Evolutionary conservation across 2,888 invertebrate genomes (phyloP).

Genomic region (Drosophila engyochracea): DNA sequence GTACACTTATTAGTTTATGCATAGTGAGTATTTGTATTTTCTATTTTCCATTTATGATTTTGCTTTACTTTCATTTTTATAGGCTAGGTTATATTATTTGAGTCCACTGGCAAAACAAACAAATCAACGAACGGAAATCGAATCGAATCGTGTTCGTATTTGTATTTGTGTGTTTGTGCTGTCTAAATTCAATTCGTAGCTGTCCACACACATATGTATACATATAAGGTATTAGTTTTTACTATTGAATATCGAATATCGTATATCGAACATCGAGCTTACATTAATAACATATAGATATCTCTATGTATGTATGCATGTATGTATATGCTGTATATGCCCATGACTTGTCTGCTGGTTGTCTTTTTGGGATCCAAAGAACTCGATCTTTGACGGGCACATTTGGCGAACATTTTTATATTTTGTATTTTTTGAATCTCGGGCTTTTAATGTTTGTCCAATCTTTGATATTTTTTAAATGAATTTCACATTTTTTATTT

Average conservation of each 20-base stretch:
- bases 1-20: constrained; percentile 16
- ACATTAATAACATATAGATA: constrained; percentile 18
- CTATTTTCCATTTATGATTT: constrained; percentile 5
- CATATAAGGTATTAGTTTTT: constrained; percentile 19
- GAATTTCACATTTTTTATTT: constrained; percentile 68
- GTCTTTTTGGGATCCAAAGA: constrained; percentile 17
- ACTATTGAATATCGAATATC: constrained; percentile 23
- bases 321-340: constrained; percentile 24
- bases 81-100: constrained; percentile 12
- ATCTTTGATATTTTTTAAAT: constrained; percentile 71
- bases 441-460: constrained; percentile 23
- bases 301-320: not conserved
- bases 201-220: constrained; percentile 42
- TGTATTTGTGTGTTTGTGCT: constrained; percentile 7
- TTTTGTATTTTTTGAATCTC: constrained; percentile 8
- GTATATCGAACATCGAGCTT: constrained; percentile 16
- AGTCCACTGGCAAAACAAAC: constrained; percentile 32
- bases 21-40: constrained; percentile 36
- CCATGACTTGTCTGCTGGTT: constrained; percentile 14
- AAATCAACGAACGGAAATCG: constrained; percentile 26
- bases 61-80: not conserved
- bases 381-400: constrained; percentile 34
- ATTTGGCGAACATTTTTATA: constrained; percentile 43
- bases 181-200: constrained; percentile 13
- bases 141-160: constrained; percentile 18